Conservation (phyloP, 2,113 vertebrate species). For the Thunnus thynnus region DNA sequence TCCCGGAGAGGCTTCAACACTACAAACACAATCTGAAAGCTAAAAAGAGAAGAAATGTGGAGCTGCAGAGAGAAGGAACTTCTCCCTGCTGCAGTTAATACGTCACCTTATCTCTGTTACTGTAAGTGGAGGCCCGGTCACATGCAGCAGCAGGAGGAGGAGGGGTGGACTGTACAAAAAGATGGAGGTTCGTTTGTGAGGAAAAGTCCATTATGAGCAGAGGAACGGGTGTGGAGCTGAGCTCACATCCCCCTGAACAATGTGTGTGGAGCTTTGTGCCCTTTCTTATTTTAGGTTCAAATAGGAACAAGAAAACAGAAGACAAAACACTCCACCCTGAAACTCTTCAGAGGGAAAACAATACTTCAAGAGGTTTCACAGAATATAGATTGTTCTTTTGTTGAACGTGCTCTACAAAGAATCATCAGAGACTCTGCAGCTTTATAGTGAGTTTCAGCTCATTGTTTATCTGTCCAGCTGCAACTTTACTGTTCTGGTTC, state of each 20-base stretch:
- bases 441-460: no score
- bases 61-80: background rate
- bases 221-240: conserved; percentile 65
- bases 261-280: conserved; percentile 12
- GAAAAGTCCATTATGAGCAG: conserved; percentile 57
- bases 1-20: background rate
- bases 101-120: conserved; percentile 56
- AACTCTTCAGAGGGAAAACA: background rate
- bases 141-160: conserved; percentile 3
- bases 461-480: no score
- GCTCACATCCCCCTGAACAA: conserved; percentile 64
- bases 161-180: background rate
- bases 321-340: background rate
- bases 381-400: background rate
- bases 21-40: conserved; percentile 22
- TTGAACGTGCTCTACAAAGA: no score
- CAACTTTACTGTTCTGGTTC: no score
- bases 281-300: conserved; percentile 19
- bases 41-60: background rate
- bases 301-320: conserved; percentile 22
- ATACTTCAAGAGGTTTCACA: background rate
- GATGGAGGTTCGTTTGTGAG: conserved; percentile 48
- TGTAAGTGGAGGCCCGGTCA: conserved; percentile 44
- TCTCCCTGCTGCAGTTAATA: conserved; percentile 14
- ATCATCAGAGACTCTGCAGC: no score